A percentile compares a stretch with the other conserved stretches of the same genome.
phyloP scores from a whole-genome alignment of 30 jellyfish, hydroid and myxozoan species.

The Haliclystus octoradiatus region DNA sequence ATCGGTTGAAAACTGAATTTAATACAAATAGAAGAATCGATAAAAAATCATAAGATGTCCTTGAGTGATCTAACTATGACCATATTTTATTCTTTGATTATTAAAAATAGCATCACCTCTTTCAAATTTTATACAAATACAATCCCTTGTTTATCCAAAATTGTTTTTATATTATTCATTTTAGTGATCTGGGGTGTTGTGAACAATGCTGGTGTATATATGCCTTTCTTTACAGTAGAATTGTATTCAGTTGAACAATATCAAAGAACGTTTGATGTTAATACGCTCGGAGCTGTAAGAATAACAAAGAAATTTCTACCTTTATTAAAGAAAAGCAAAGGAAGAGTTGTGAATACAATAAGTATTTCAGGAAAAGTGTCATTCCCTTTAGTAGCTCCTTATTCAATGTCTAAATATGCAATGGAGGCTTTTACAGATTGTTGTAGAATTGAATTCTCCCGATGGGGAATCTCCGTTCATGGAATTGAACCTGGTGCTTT shows the following conservation, averaged over 20 bases:
- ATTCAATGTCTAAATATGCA: constrained; percentile 23
- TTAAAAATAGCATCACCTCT: too few relatives aligned
- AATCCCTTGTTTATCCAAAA: too few relatives aligned
- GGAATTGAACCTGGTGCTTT: constrained; percentile 23
- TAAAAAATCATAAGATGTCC: too few relatives aligned
- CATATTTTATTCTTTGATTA: too few relatives aligned
- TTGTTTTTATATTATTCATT: background rate
- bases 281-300: constrained; percentile 7
- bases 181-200: constrained; percentile 13
- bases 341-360: constrained; percentile 4
- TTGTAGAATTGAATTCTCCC: constrained; percentile 10
- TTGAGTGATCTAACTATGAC: too few relatives aligned
- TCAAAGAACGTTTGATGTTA: constrained; percentile 2
- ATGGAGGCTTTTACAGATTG: constrained; percentile 22
- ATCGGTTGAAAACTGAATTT: too few relatives aligned
- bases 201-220: constrained; percentile 12
- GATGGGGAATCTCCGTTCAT: constrained; percentile 35
- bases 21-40: too few relatives aligned
- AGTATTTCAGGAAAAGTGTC: constrained; percentile 7
- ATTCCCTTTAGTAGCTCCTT: constrained; percentile 10
- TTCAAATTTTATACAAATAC: too few relatives aligned
- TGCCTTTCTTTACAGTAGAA: constrained; percentile 2
- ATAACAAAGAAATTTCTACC: constrained; percentile 9
- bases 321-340: constrained; percentile 8
- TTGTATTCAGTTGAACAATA: background rate